Evolutionary conservation across 2,113 vertebrate genomes (phyloP), one percentile per base, ranked within the genome.

Genomic region (Nerophis lumbriciformis): DNA sequence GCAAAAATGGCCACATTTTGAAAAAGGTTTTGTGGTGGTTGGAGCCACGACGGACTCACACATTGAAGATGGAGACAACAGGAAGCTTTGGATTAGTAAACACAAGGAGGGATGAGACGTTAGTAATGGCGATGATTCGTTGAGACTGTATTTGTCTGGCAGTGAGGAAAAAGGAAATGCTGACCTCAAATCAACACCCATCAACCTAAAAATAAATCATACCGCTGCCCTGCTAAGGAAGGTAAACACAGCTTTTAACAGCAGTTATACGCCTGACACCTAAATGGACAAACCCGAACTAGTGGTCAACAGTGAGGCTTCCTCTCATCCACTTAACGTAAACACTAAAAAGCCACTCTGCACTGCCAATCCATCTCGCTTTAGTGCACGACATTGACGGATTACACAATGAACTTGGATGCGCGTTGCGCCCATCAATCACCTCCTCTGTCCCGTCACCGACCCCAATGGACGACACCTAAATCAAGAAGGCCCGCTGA

Each of bases 341-440:
- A 81, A 80, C 79, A 79, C 49, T 21, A 57, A 64, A 66, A 45
- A 71, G 52, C 19, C 64, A 50, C 52, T 68, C 52, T 28, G 69
- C 42, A 15, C 73, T 64, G 70, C 62, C 61, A n/a, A 80, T 87
- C 74, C 48, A 70, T 88, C 81, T 81, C 81, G 79, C 80, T 79
- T 78, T 67, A 70, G 70, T 49, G 70, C 64, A 50, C 4, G 77
- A 82, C 81, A 65, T 48, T 83, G 87, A 87, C 69, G 10, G 81
- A 84, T 85, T 10, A 45, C 44, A 28, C 65, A 49, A 81, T 84
- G 83, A 86, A 87, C 85, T 84, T 87, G 87, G 71, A 58, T 75
- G 11, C 12, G 71, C 1, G 19, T 42, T 61, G 62, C 47, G n/a
- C 53, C 69, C 73, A 88, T 86, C 85, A 77, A 85, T 86, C 85